Percentiles rank a stretch among this genome's conserved stretches.
phyloP scores from a whole-genome alignment of 2,113 vertebrate genomes.

The Sapayoa aenigma region DNA sequence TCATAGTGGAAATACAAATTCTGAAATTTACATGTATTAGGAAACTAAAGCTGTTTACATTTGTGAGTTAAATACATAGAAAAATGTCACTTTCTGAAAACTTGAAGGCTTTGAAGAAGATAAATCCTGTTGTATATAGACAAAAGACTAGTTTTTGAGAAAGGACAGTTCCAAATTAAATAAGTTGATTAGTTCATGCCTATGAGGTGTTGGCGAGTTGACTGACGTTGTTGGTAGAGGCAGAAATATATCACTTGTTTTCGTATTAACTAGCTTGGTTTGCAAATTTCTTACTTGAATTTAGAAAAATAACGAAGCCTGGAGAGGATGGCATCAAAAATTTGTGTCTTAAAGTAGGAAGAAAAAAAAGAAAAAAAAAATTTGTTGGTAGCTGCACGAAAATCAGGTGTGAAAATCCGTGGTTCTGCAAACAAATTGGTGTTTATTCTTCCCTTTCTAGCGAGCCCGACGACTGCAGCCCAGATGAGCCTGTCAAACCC shows the following conservation, averaged over 20 bases:
- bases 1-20: not conserved
- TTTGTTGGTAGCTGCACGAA: not conserved
- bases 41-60: not conserved
- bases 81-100: not conserved
- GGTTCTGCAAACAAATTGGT: not conserved
- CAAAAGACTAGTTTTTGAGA: not conserved
- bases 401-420: not conserved
- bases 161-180: slow-evolving; percentile 42
- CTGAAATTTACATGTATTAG: not conserved
- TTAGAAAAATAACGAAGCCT: not conserved
- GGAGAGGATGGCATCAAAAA: not conserved
- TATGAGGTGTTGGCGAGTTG: slow-evolving; percentile 39
- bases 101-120: not conserved
- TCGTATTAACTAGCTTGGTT: not conserved
- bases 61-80: not conserved
- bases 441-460: slow-evolving; percentile 53
- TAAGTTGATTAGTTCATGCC: slow-evolving; percentile 47
- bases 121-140: not conserved
- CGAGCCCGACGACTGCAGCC: slow-evolving; percentile 88
- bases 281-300: not conserved
- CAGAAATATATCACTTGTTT: not conserved
- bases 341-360: accelerated
- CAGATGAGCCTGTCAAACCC: slow-evolving; percentile 88
- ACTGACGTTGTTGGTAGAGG: slow-evolving; percentile 50
- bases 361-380: not conserved